Evolutionary conservation across 2,888 invertebrate genomes (phyloP).

Genomic region (Pseudeuparius sepicola): DNA sequence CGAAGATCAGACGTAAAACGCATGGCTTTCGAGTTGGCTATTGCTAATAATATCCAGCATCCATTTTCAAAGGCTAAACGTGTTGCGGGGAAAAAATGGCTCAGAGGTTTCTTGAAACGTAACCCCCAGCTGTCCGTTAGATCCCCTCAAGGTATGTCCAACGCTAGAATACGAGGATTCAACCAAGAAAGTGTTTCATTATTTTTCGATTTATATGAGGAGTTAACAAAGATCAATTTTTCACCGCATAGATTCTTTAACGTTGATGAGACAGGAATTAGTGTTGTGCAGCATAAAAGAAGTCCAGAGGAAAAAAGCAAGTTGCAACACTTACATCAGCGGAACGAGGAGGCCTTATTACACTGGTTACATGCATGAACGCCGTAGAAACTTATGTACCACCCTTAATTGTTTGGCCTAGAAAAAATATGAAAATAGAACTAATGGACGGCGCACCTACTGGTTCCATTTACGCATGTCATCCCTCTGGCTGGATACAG

Average conservation of each 20-base stretch:
- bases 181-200: no score
- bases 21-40: constrained; percentile 9
- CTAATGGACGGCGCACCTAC: constrained; percentile 7
- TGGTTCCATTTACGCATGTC: constrained; percentile 5
- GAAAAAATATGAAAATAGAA: constrained; percentile 5
- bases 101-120: constrained; percentile 7
- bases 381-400: neutral
- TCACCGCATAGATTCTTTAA: constrained; percentile 9
- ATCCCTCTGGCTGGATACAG: constrained; percentile 8
- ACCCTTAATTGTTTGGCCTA: constrained; percentile 3
- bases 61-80: constrained; percentile 2
- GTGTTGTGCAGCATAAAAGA: constrained; percentile 7
- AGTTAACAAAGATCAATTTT: constrained; percentile 7
- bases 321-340: constrained; percentile 4
- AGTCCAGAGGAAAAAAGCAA: constrained; percentile 7
- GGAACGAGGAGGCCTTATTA: constrained; percentile 4
- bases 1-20: constrained; percentile 10
- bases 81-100: no score
- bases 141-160: constrained; percentile 7
- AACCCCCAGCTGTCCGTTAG: constrained; percentile 5
- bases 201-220: no score
- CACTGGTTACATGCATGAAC: constrained; percentile 6
- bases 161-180: no score
- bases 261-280: constrained; percentile 7
- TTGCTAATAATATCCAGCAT: constrained; percentile 5